Evolutionary conservation across 2,888 invertebrate species (phyloP), one percentile per base, ranked within the genome.

Genomic region (Ochropleura plecta): DNA sequence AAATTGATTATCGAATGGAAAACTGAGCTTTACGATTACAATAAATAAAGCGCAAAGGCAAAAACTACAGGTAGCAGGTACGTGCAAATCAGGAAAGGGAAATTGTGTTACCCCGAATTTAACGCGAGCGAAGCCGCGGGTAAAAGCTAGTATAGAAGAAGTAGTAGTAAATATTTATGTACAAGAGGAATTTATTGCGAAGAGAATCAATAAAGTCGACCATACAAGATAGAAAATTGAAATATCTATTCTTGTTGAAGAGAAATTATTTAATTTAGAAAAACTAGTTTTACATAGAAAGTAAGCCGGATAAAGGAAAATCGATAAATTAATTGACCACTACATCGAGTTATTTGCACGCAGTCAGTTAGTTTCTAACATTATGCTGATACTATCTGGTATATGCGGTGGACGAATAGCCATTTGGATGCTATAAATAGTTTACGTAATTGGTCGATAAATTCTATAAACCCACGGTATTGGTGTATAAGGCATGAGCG

Each of bases 371-470:
- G 72, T 70, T 70, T 76, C 78, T 69, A 62, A 73, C 46, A 68
- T 71, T 67, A 75, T 71, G 40, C 55, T 42, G 76, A 76, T 85
- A 66, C 63, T 77, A 84, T 83, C 77, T 65, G 59, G 40, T 49
- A 73, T 77, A 62, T 66, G 72, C 70, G 44, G 74, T 68, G 77
- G 79, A 84, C 55, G 60, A 75, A 85, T 85, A 75, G 73, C 65
- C 68, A 74, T 67, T 78, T 64, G 20, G 65, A 72, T 78, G 68
- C 78, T 79, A 76, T 79, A 76, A 82, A 84, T 77, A 79, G 73
- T 75, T 76, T 70, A 86, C 79, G 64, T 87, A 81, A 87, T 84
- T 81, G 81, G 76, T 77, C 67, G 66, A 78, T 82, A 79, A 82
- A 87, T 83, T 81, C 60, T 83, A 70, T 75, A 57, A 71, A 59